Evolutionary conservation across 2,113 vertebrate species (phyloP).

Genomic region (Corythaeola cristata): DNA sequence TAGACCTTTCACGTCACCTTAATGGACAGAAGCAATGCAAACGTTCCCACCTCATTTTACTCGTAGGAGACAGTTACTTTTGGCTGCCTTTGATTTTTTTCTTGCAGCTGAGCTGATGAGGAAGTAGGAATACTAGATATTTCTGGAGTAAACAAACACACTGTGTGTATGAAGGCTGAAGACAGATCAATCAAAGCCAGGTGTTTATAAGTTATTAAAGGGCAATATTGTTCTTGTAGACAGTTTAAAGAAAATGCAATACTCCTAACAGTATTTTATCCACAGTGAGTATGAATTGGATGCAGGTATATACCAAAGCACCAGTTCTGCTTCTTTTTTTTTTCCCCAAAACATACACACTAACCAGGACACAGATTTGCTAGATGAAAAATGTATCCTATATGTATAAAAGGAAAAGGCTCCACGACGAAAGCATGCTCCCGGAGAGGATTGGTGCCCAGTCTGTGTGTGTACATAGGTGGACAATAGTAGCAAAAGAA

Average conservation of each 20-base stretch:
- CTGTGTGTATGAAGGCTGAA: not conserved
- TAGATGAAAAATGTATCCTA: not conserved
- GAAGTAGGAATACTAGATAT: not conserved
- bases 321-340: not conserved
- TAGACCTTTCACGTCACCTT: slow-evolving; percentile 24
- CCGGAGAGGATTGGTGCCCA: not conserved
- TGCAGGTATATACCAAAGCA: not conserved
- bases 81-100: slow-evolving; percentile 6
- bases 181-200: not conserved
- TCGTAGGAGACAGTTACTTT: not conserved
- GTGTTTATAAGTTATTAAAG: not conserved
- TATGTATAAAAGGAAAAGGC: not conserved
- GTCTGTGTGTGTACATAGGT: not conserved
- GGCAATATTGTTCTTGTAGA: not conserved
- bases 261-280: not conserved
- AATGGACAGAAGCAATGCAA: not conserved
- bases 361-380: not conserved
- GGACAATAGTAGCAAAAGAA: not conserved
- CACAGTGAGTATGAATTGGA: not conserved
- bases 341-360: not conserved
- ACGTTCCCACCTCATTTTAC: not conserved
- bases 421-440: not conserved
- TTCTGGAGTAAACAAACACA: not conserved
- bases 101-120: not conserved
- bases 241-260: not conserved